Evolutionary conservation across 2,113 vertebrate genomes (phyloP).

Genomic region (Motacilla tschutschensis): DNA sequence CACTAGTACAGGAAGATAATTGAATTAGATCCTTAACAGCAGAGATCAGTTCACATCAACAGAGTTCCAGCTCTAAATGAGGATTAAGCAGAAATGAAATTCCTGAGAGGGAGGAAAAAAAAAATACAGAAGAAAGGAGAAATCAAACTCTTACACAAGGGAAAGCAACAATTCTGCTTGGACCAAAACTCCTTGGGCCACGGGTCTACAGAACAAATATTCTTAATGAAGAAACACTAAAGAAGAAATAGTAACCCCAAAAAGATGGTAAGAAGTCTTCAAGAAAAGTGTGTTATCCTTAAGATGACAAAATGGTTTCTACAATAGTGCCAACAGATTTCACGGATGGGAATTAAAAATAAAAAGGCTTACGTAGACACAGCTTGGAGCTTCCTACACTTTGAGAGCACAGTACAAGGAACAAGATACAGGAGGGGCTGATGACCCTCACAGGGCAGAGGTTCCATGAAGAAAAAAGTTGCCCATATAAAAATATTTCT

Average conservation of each 20-base stretch:
- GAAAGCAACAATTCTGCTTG: neutral
- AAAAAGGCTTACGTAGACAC: neutral
- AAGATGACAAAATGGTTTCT: neutral
- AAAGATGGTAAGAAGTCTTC: conserved; percentile 40
- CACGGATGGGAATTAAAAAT: neutral
- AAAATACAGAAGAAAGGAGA: neutral
- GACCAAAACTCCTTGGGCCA: conserved; percentile 28
- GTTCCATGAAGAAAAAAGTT: neutral
- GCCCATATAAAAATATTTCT: neutral
- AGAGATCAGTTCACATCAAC: neutral
- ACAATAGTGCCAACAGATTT: neutral
- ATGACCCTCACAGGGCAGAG: neutral
- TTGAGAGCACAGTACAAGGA: neutral
- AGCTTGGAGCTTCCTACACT: neutral
- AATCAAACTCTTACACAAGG: neutral
- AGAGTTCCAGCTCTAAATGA: neutral
- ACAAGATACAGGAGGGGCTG: neutral
- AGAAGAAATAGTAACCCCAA: conserved; percentile 34
- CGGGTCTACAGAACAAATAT: conserved; percentile 17
- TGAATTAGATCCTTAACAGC: neutral
- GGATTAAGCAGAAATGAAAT: neutral
- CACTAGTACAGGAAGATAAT: neutral
- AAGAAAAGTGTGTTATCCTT: conserved; percentile 24
- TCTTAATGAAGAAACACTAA: conserved; percentile 41
- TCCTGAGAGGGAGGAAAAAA: conserved; percentile 27